These are phyloP conservation scores for Blera fallax DNA, from an alignment of 2,888 invertebrate genomes.

Conservation along the genomic window DNA sequence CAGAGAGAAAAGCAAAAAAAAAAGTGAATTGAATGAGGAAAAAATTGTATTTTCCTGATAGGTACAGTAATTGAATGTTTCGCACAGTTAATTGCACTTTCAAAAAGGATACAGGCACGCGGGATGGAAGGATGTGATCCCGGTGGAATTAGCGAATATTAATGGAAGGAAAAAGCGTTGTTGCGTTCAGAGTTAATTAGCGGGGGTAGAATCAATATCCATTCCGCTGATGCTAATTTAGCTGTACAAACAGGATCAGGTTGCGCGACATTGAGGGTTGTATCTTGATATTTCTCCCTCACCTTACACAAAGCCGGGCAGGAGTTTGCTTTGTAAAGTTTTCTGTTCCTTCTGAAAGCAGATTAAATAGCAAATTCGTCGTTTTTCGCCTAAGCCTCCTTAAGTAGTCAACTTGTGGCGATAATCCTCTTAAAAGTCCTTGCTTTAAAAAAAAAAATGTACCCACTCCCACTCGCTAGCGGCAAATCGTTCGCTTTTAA, in stretches of 20 bases:
- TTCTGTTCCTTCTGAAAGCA: neutral
- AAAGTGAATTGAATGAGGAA: neutral
- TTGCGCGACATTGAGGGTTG: neutral
- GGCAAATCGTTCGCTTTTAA: conserved; percentile 10
- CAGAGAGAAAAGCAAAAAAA: conserved; percentile 1
- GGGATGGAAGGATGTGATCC: neutral
- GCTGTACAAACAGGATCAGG: conserved; percentile 41
- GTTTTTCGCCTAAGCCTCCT: conserved; percentile 20
- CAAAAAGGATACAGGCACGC: conserved; percentile 17
- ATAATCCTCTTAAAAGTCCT: conserved; percentile 56
- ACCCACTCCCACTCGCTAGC: neutral
- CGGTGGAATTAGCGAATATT: neutral
- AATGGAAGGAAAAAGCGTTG: conserved; percentile 37
- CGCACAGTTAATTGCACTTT: conserved; percentile 65
- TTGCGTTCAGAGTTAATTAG: conserved; percentile 46
- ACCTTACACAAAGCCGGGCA: neutral
- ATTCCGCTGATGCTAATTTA: conserved; percentile 23
- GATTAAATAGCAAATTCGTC: conserved; percentile 26
- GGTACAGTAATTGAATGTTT: conserved; percentile 69
- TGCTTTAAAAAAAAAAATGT: neutral
- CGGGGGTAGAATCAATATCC: conserved; percentile 41
- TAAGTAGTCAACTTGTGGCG: conserved; percentile 60
- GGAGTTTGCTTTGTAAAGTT: neutral
- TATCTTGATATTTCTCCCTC: neutral
- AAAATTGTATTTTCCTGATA: conserved; percentile 56